phyloP scores from a whole-genome alignment of 2,113 vertebrate species.

The Hippoglossus stenolepis region DNA sequence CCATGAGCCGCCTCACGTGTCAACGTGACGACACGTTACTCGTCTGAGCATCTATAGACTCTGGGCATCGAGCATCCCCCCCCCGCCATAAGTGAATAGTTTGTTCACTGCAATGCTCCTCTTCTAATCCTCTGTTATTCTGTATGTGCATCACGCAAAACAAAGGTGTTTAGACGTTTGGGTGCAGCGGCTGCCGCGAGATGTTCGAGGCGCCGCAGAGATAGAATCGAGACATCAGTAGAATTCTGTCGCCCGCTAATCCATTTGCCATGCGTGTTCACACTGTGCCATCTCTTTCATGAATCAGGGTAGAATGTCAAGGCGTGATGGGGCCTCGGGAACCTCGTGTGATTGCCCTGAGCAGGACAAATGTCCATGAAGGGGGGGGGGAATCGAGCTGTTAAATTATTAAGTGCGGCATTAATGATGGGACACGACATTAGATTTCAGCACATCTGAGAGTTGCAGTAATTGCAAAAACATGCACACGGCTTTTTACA shows the following conservation, averaged over 20 bases:
- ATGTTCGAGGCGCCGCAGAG: constrained; percentile 54
- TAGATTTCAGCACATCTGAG: not conserved
- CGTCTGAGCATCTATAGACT: constrained; percentile 54
- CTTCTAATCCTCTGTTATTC: constrained; percentile 70
- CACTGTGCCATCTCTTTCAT: constrained; percentile 48
- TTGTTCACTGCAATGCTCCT: constrained; percentile 77
- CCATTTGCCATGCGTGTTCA: constrained; percentile 69
- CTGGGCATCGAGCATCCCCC: constrained; percentile 42
- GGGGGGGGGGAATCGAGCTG: not conserved
- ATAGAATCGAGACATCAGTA: constrained; percentile 73
- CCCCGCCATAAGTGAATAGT: constrained; percentile 50
- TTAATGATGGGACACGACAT: constrained; percentile 26
- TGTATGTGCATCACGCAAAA: constrained; percentile 69
- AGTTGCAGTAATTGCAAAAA: not conserved
- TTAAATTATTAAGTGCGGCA: constrained; percentile 23
- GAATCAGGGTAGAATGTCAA: constrained; percentile 62
- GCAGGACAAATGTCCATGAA: constrained; percentile 36
- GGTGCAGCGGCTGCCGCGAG: constrained; percentile 56
- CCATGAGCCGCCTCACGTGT: too few relatives aligned
- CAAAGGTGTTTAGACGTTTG: constrained; percentile 69
- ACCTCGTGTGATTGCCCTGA: constrained; percentile 28
- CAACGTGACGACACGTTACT: constrained; percentile 60
- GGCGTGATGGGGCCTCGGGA: constrained; percentile 36
- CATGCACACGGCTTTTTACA: not conserved
- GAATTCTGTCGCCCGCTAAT: constrained; percentile 58